A percentile compares a stretch with the other conserved stretches of the same genome.
Evolutionary conservation across 2,888 invertebrate species (phyloP).

Genomic region (Epirrhoe tristata): DNA sequence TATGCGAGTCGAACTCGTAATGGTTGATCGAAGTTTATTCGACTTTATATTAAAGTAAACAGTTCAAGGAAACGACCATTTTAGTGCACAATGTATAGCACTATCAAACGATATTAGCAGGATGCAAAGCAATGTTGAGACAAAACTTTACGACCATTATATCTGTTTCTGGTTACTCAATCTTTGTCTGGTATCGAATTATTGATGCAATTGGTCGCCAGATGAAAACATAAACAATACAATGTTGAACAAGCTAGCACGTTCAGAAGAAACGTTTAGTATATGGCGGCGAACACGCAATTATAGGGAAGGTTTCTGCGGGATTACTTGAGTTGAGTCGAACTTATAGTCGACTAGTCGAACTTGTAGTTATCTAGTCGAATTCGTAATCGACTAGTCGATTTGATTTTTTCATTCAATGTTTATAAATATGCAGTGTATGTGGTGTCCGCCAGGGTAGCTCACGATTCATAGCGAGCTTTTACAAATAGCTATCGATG

Average conservation of each 20-base stretch:
- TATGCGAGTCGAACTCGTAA: no score
- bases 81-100: not conserved
- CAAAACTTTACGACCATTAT: not conserved
- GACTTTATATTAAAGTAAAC: no score
- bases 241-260: constrained; percentile 48
- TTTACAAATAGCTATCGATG: no score
- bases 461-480: no score
- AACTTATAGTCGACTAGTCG: not conserved
- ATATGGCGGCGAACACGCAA: constrained; percentile 69
- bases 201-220: constrained; percentile 36
- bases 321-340: not conserved
- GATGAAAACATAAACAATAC: constrained; percentile 50
- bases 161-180: not conserved
- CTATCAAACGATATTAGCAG: not conserved
- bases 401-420: not conserved
- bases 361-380: not conserved
- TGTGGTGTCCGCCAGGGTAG: no score
- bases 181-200: constrained; percentile 1
- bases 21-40: no score
- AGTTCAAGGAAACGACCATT: no score
- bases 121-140: not conserved
- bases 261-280: constrained; percentile 44
- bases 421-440: no score
- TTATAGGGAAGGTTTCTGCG: constrained; percentile 58
- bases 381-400: no score